Conservation (phyloP, 1,140 invertebrate species). For the Zaprionus ghesquierei region DNA sequence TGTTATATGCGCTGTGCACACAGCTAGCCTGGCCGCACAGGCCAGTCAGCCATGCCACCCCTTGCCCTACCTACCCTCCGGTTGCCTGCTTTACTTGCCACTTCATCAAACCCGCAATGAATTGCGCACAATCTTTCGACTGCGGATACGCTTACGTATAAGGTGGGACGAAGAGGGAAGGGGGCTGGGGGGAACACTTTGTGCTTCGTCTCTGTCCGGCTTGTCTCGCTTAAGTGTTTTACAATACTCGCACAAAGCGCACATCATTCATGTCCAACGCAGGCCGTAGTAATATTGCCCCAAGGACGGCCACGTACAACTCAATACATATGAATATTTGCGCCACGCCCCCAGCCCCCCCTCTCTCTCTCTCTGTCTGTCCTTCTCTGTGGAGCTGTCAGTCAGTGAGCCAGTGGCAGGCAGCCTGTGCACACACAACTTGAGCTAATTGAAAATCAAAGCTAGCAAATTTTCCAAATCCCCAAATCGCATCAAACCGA, state of each 20-base stretch:
- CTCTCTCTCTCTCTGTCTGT: constrained; percentile 1
- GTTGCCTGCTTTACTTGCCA: constrained; percentile 6
- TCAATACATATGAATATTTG: constrained; percentile 40
- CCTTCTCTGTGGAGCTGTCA: constrained; percentile 7
- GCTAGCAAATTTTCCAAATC: constrained; percentile 41
- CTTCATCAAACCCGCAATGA: constrained; percentile 48
- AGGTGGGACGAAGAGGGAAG: neutral
- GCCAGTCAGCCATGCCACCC: neutral
- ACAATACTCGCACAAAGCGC: constrained; percentile 74
- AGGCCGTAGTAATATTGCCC: constrained; percentile 73
- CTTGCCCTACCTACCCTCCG: neutral
- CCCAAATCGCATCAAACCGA: neutral
- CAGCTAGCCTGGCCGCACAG: constrained; percentile 23
- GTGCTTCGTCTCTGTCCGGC: constrained; percentile 4
- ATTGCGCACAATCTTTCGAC: constrained; percentile 43
- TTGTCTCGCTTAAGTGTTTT: constrained; percentile 68
- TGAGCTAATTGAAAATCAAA: constrained; percentile 80
- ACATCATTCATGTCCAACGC: constrained; percentile 76
- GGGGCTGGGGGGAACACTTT: too few relatives aligned
- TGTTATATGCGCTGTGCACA: constrained; percentile 61
- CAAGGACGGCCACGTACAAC: constrained; percentile 54
- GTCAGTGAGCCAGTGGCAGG: constrained; percentile 42
- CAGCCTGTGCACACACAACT: constrained; percentile 66
- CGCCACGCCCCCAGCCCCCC: neutral
- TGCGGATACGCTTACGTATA: constrained; percentile 1